phyloP scores from a whole-genome alignment of 2,113 vertebrate genomes.

The Ceyx margarethae region DNA sequence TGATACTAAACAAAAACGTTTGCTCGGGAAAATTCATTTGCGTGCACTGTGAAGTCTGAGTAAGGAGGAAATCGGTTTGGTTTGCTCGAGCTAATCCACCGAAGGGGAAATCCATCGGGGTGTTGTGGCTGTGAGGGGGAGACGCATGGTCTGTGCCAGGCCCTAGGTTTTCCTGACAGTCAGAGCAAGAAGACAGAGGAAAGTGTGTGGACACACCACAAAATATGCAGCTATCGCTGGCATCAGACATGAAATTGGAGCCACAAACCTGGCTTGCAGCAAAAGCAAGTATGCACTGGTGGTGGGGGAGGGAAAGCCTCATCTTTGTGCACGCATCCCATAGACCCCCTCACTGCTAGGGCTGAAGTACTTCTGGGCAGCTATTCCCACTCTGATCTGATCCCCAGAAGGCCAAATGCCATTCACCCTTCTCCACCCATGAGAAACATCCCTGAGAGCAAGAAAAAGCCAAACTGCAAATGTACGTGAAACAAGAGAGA shows the following conservation, averaged over 20 bases:
- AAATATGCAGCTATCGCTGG: background rate
- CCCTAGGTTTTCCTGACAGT: background rate
- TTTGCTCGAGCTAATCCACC: background rate
- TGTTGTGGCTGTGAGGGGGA: background rate
- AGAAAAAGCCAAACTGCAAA: background rate
- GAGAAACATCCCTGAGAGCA: background rate
- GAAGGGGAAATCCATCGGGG: background rate
- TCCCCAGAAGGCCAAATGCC: accelerated
- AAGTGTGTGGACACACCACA: background rate
- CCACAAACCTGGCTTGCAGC: background rate
- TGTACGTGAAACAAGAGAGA: background rate
- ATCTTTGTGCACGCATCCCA: no score
- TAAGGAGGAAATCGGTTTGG: background rate
- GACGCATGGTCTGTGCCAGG: background rate
- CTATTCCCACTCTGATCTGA: background rate
- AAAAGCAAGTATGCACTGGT: background rate
- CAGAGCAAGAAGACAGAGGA: background rate
- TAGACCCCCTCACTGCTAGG: background rate
- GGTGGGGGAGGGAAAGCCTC: background rate
- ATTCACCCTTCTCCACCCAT: background rate
- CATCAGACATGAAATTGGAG: accelerated
- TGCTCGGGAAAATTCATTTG: background rate
- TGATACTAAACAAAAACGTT: background rate
- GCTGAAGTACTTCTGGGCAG: background rate
- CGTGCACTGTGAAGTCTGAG: background rate